These are phyloP conservation scores for Chamaedrilus cognettii DNA, from an alignment of 2,888 invertebrate species.

Conservation along the genomic window DNA sequence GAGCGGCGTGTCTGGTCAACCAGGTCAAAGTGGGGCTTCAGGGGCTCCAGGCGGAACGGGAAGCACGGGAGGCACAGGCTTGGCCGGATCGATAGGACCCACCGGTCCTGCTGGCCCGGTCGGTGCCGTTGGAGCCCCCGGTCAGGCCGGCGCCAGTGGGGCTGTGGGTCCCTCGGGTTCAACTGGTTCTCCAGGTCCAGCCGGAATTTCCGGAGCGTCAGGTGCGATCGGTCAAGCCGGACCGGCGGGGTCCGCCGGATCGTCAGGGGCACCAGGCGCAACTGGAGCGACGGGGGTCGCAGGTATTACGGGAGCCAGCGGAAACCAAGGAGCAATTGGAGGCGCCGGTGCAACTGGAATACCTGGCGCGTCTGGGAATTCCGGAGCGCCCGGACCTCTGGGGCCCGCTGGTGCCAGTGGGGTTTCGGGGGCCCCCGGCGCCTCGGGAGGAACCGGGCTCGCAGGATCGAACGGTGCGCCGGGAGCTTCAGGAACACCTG, in stretches of 20 bases:
- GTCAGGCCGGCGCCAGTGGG: constrained; percentile 19
- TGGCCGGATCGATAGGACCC: constrained; percentile 27
- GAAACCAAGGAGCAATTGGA: constrained; percentile 2
- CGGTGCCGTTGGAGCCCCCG: constrained; percentile 16
- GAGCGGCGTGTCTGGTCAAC: constrained; percentile 49
- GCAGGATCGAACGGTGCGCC: constrained; percentile 12
- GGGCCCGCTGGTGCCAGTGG: constrained; percentile 15
- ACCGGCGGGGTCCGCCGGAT: constrained; percentile 8
- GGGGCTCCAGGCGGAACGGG: constrained; percentile 22
- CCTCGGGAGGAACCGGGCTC: constrained; percentile 56
- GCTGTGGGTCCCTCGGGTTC: constrained; percentile 6
- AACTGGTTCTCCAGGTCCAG: no score
- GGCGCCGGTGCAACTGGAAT: constrained; percentile 9
- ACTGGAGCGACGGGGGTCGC: constrained; percentile 11
- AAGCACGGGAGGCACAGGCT: background rate
- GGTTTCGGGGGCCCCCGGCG: constrained; percentile 68
- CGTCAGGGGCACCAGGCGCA: constrained; percentile 4
- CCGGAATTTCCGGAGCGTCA: no score
- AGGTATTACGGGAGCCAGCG: constrained; percentile 6
- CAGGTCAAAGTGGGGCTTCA: constrained; percentile 66
- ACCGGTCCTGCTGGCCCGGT: constrained; percentile 29
- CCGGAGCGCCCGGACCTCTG: constrained; percentile 17
- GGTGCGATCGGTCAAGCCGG: constrained; percentile 17
- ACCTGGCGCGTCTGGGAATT: constrained; percentile 14
- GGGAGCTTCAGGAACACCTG: constrained; percentile 14